Base-by-base conservation (phyloP, 2,888 invertebrate species). In the Petrophora chlorosata region DNA sequence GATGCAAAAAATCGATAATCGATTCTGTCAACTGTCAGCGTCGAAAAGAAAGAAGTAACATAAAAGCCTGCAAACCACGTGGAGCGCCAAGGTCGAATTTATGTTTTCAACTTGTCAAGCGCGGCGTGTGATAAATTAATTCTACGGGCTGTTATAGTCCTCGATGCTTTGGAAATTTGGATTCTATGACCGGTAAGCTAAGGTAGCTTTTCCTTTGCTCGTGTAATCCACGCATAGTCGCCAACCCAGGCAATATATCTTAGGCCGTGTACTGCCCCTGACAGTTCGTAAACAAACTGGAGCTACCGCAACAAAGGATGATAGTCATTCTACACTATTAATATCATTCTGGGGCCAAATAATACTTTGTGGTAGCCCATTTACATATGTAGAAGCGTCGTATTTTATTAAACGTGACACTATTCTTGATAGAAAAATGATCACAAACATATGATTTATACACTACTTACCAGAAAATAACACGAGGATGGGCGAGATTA, bases 231-330 rank as follows among this genome's bases (percentile, higher is more conserved):
- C 90, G 89, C 90, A 90, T 88, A 90, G 89, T 89, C 90, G 89
- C 89, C 89, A 86, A 85, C 89, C 89, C 85, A 85, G 87, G 90
- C 90, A 90, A 90, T 91, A 89, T 90, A 90, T 91, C 91, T 91
- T 89, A 85, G 88, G 89, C 89, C 85, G 89, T 87, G 85, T 88
- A 89, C 89, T 90, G 90, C 76, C 88, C 88, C 87, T 91, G 91
- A 91, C 91, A 91, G 90, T 90, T 90, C 88, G 91, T 91, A 91
- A 91, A 91, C 91, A 91, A 90, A 90, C 90, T 86, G 87, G 79
- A 86, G 83, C 88, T 90, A 88, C 89, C 89, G 86, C 88, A 89
- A 90, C 87, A 88, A 85, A 79, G 80, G 71, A 61, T 57, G 63
- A 72, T 63, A 72, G 72, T 68, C 70, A 73, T 72, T 77, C 74